Evolutionary conservation across 2,113 vertebrate species (phyloP).

Genomic region (Phrynosoma blainvillii): DNA sequence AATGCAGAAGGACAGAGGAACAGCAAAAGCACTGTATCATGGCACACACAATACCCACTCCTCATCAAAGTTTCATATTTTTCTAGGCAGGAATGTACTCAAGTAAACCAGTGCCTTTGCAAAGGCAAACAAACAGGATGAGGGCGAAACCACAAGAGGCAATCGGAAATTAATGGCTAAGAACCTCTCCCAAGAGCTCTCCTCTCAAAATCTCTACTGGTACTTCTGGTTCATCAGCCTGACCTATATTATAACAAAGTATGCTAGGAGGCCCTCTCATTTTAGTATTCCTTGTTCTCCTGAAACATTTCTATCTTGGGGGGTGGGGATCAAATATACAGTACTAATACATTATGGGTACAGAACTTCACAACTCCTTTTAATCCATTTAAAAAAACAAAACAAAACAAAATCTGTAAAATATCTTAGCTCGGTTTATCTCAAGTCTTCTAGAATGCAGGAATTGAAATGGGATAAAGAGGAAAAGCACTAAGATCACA

Average conservation of each 20-base stretch:
- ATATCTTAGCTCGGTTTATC: not conserved
- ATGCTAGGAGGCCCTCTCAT: not conserved
- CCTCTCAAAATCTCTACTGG: not conserved
- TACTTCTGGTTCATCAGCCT: slow-evolving; percentile 28
- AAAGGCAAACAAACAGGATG: slow-evolving; percentile 14
- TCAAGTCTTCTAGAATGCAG: not conserved
- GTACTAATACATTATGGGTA: not conserved
- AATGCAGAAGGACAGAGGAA: slow-evolving; percentile 2
- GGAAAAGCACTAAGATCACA: not conserved
- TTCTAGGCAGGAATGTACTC: not conserved
- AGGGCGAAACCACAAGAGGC: not conserved
- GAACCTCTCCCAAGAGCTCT: slow-evolving; percentile 15
- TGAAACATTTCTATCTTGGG: fast-evolving
- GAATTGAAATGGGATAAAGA: not conserved
- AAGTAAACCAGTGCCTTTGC: slow-evolving; percentile 25
- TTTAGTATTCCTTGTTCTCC: slow-evolving; percentile 13
- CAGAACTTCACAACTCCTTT: no score
- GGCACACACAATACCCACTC: slow-evolving; percentile 12
- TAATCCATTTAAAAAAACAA: no score
- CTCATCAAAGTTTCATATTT: slow-evolving; percentile 19
- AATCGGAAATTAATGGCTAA: slow-evolving; percentile 25
- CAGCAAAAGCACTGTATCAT: not conserved
- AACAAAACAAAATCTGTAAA: no score
- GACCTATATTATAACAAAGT: not conserved
- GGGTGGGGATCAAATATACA: not conserved